These are phyloP conservation scores for Actenoides hombroni DNA, from an alignment of 2,113 vertebrate species.

Conservation along the genomic window DNA sequence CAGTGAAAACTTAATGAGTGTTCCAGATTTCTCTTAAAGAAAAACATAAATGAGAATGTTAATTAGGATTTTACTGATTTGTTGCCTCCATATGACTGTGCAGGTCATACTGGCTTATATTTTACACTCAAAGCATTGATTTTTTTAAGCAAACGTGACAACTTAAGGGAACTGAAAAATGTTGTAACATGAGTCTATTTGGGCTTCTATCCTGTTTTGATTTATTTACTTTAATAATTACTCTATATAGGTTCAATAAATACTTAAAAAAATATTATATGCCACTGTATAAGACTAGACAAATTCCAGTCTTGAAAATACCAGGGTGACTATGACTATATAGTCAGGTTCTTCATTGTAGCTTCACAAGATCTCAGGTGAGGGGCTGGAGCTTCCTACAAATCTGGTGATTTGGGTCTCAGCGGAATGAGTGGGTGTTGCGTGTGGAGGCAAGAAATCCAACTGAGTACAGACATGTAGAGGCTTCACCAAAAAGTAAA, in stretches of 20 bases:
- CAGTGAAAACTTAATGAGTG: background rate
- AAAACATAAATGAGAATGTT: constrained; percentile 8
- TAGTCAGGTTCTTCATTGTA: background rate
- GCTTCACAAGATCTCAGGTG: background rate
- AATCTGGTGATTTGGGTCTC: background rate
- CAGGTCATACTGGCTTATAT: background rate
- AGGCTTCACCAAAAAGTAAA: background rate
- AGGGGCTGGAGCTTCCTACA: background rate
- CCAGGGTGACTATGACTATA: background rate
- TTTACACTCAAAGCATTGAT: background rate
- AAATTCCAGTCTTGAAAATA: background rate
- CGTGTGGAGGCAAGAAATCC: background rate
- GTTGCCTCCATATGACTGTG: background rate
- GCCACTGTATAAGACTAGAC: background rate
- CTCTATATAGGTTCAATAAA: background rate
- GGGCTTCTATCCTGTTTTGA: background rate
- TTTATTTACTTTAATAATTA: background rate
- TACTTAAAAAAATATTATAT: background rate
- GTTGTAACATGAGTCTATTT: background rate
- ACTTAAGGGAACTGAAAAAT: background rate
- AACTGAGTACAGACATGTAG: background rate
- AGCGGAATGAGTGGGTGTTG: background rate
- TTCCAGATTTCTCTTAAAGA: constrained; percentile 16
- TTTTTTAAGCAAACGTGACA: background rate
- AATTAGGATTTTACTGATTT: background rate